A percentile compares a stretch with the other conserved stretches of the same genome.
phyloP scores from a whole-genome alignment of 2,113 vertebrate species.

The Bombycilla garrulus region DNA sequence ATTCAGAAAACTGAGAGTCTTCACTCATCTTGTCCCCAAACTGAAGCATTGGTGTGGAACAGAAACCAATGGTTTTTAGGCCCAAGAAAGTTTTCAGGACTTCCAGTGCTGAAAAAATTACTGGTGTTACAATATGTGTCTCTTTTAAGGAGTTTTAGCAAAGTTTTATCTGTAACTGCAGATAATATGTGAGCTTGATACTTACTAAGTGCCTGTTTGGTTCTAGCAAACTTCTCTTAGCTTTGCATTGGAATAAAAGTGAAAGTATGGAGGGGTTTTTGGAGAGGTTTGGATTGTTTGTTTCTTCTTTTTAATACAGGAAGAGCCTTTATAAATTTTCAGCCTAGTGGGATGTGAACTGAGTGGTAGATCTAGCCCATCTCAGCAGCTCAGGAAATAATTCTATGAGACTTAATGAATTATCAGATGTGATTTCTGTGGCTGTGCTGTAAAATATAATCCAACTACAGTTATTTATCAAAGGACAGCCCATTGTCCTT shows the following conservation, averaged over 20 bases:
- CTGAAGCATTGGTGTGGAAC: not conserved
- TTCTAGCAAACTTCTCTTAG: not conserved
- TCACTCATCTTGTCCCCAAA: not conserved
- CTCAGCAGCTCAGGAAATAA: not conserved
- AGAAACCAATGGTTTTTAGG: not conserved
- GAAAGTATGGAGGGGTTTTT: not conserved
- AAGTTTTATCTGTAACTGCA: not conserved
- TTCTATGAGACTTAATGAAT: not conserved
- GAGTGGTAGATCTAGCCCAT: not conserved
- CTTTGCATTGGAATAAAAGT: not conserved
- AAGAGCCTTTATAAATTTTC: not conserved
- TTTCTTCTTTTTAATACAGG: not conserved
- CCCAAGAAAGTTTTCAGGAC: not conserved
- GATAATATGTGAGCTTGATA: not conserved
- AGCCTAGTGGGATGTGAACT: not conserved
- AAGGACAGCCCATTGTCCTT: not conserved
- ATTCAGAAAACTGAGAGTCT: not conserved
- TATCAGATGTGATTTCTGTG: not conserved
- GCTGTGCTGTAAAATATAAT: not conserved
- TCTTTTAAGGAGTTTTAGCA: not conserved
- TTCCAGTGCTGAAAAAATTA: not conserved
- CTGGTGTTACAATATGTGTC: not conserved
- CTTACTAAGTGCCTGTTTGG: not conserved
- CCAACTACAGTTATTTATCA: not conserved
- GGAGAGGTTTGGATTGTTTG: not conserved